A percentile compares a stretch with the other conserved stretches of the same genome.
Evolutionary conservation across 2,797 vertebrate species (phyloP).

Genomic region (Lutjanus argentimaculatus): DNA sequence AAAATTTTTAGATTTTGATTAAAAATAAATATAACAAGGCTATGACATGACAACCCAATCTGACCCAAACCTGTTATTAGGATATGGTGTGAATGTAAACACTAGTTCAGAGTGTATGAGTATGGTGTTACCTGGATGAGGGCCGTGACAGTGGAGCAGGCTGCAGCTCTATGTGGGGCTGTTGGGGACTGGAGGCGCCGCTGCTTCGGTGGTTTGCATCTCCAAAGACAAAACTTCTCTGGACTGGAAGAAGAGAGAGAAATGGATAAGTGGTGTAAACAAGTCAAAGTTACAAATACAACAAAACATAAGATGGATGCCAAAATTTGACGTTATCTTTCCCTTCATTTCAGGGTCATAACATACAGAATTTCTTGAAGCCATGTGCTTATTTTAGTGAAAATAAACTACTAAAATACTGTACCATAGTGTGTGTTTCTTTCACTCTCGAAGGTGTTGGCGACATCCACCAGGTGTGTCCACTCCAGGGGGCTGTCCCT

Average conservation of each 20-base stretch:
- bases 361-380: not conserved
- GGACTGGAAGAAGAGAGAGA: slow-evolving; percentile 84
- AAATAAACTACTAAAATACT: not conserved
- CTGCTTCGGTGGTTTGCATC: slow-evolving; percentile 93
- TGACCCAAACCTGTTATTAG: not conserved
- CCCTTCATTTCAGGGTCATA: not conserved
- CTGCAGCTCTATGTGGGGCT: slow-evolving; percentile 92
- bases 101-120: not conserved
- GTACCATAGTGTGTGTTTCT: slow-evolving; percentile 80
- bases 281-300: too few species aligned
- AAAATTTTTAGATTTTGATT: too few species aligned
- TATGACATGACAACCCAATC: too few species aligned
- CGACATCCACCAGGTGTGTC: slow-evolving; percentile 97
- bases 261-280: not conserved
- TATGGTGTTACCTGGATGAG: slow-evolving; percentile 89
- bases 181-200: slow-evolving; percentile 91
- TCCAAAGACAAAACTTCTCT: slow-evolving; percentile 94
- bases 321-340: not conserved
- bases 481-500: slow-evolving; percentile 93
- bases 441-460: slow-evolving; percentile 96
- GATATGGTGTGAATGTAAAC: not conserved
- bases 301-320: not conserved
- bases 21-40: too few species aligned
- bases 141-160: slow-evolving; percentile 89
- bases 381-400: not conserved